Percentiles rank a stretch among this genome's conserved stretches.
Conservation (phyloP, 2,888 invertebrate species). For the Scaptomyza cyrtandrae region DNA sequence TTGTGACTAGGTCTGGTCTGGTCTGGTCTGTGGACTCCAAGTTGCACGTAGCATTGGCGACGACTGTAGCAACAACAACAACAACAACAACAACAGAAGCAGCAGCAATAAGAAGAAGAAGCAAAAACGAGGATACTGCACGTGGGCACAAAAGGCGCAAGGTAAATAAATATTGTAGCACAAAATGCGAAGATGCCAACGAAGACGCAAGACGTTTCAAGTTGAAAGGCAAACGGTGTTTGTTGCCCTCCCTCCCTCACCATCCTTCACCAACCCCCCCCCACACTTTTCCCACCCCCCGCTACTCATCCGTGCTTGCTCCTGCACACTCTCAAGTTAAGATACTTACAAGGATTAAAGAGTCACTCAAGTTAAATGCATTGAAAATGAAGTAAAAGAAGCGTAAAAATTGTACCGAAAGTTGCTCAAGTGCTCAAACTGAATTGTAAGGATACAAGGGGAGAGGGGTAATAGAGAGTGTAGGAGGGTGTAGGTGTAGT, state of each 20-base stretch:
- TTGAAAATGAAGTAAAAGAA: constrained; percentile 82
- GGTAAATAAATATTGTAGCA: constrained; percentile 81
- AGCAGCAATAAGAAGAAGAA: background rate
- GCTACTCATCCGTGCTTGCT: background rate
- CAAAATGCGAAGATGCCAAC: constrained; percentile 52
- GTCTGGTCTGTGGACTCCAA: constrained; percentile 7
- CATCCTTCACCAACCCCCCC: too few relatives aligned
- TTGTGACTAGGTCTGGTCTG: constrained; percentile 11
- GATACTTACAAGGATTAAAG: constrained; percentile 83
- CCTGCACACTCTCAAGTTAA: constrained; percentile 63
- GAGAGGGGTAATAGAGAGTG: background rate
- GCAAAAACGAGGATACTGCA: constrained; percentile 52
- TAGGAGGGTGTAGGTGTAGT: constrained; percentile 11
- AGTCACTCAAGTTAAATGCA: constrained; percentile 84
- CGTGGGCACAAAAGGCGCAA: constrained; percentile 81
- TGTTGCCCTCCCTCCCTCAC: constrained; percentile 21
- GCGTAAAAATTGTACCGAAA: constrained; percentile 76
- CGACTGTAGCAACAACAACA: constrained; percentile 51
- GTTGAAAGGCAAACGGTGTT: constrained; percentile 49
- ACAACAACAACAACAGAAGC: constrained; percentile 17
- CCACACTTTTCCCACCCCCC: too few relatives aligned
- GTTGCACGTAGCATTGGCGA: constrained; percentile 67
- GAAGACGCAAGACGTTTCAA: constrained; percentile 15
- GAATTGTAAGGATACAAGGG: constrained; percentile 1
- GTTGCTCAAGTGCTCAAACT: constrained; percentile 44